Percentiles rank a stretch among this genome's conserved stretches.
phyloP scores from a whole-genome alignment of 2,113 vertebrate genomes.

The Tragelaphus strepsiceros region DNA sequence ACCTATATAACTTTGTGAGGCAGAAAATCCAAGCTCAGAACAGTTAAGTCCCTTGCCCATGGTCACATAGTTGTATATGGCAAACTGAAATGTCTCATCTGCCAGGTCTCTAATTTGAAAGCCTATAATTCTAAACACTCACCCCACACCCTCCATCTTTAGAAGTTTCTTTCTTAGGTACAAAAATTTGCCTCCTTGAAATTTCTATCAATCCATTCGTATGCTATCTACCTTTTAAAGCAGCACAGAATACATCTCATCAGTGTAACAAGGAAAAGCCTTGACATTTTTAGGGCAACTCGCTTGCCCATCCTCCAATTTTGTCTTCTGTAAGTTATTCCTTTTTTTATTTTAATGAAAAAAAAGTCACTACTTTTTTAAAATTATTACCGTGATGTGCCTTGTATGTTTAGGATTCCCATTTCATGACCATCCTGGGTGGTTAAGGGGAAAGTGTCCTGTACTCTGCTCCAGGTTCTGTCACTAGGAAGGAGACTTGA shows the following conservation, averaged over 20 bases:
- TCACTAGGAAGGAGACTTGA: not conserved
- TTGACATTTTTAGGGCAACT: constrained; percentile 18
- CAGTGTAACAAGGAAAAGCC: not conserved
- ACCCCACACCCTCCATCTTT: not conserved
- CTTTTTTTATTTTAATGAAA: not conserved
- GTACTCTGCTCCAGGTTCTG: not conserved
- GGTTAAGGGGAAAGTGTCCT: not conserved
- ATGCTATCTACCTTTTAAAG: not conserved
- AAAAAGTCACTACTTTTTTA: no score
- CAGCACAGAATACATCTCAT: not conserved
- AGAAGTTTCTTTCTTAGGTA: not conserved
- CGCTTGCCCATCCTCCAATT: not conserved
- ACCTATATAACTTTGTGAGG: not conserved
- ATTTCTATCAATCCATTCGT: not conserved
- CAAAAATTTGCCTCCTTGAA: not conserved
- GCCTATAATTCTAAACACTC: not conserved
- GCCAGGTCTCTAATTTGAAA: not conserved
- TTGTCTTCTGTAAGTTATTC: not conserved
- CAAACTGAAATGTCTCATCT: not conserved
- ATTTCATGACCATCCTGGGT: not conserved
- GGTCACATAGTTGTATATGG: not conserved
- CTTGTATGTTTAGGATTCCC: not conserved
- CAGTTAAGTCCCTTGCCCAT: not conserved
- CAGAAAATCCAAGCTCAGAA: not conserved
- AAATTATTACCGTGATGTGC: not conserved